Conservation (phyloP, 2,113 vertebrate genomes). For the Cyanocitta stelleri region DNA sequence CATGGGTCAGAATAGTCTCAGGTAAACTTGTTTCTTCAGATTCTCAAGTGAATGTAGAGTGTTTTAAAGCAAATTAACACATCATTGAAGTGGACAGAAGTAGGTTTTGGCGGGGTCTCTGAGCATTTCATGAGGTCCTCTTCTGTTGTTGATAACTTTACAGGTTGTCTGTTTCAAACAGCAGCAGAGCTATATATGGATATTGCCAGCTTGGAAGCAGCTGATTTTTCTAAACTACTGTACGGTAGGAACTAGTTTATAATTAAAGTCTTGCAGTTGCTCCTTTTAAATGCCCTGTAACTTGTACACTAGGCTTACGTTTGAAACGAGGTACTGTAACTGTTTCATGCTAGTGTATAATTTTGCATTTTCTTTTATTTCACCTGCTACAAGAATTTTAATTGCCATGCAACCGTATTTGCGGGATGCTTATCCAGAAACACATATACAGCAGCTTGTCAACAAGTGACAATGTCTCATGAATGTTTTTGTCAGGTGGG, state of each 20-base stretch:
- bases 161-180: constrained; percentile 69
- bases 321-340: constrained; percentile 38
- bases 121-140: constrained; percentile 71
- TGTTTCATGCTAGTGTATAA: constrained; percentile 58
- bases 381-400: constrained; percentile 34
- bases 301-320: constrained; percentile 19
- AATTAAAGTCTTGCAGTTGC: constrained; percentile 60
- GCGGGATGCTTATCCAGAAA: neutral
- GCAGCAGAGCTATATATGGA: constrained; percentile 59
- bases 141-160: constrained; percentile 69
- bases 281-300: constrained; percentile 54
- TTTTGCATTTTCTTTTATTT: constrained; percentile 51
- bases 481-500: neutral
- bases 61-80: constrained; percentile 44
- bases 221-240: constrained; percentile 62
- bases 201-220: constrained; percentile 55
- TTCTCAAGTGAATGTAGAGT: constrained; percentile 25
- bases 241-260: constrained; percentile 64
- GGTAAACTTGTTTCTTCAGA: neutral
- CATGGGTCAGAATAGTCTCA: neutral
- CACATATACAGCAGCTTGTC: neutral
- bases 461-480: neutral
- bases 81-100: constrained; percentile 50
- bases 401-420: neutral
- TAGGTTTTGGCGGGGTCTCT: constrained; percentile 55